Conservation (phyloP, 2,888 invertebrate species). For the Acronicta alni region DNA sequence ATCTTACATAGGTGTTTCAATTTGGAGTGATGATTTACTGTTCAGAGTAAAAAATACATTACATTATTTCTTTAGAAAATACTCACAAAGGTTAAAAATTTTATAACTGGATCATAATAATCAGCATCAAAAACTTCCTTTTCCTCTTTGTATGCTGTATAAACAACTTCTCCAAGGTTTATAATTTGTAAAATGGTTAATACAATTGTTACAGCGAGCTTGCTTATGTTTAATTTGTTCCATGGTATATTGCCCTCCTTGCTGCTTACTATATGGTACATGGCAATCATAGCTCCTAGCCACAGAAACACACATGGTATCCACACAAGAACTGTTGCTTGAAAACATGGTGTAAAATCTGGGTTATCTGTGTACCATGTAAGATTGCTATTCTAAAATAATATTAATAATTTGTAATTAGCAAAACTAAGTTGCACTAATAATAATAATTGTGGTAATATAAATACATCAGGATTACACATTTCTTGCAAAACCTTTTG, state of each 20-base stretch:
- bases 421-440: no score
- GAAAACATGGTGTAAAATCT: constrained; percentile 96
- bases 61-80: constrained; percentile 32
- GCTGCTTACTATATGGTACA: constrained; percentile 92
- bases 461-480: no score
- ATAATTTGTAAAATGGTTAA: constrained; percentile 91
- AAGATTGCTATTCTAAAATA: constrained; percentile 91
- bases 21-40: no score
- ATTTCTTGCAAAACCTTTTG: no score
- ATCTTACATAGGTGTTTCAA: no score
- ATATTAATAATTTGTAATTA: not conserved
- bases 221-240: constrained; percentile 91
- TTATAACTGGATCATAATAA: constrained; percentile 83
- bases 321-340: constrained; percentile 96
- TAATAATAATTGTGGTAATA: no score
- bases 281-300: constrained; percentile 92
- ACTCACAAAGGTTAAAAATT: constrained; percentile 95
- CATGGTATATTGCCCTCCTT: constrained; percentile 93
- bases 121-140: constrained; percentile 87
- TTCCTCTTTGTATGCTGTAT: constrained; percentile 81
- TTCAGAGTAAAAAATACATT: no score
- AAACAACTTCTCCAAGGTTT: constrained; percentile 90
- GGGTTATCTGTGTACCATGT: constrained; percentile 95
- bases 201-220: constrained; percentile 90
- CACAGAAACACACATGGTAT: constrained; percentile 95